Evolutionary conservation across 2,797 vertebrate genomes (phyloP).

Genomic region (Thamnophis elegans): DNA sequence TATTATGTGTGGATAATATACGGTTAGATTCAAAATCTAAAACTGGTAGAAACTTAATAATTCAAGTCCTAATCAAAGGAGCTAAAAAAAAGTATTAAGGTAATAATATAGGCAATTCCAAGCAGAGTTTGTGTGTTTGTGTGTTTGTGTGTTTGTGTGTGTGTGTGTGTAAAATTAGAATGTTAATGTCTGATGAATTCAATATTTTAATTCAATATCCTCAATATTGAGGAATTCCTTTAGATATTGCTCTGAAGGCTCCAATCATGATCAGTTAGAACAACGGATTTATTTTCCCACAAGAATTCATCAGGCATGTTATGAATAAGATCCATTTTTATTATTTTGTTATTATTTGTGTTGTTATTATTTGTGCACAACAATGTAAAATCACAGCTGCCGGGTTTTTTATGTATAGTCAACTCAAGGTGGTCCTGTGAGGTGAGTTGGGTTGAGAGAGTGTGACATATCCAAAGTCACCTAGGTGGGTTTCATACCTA

Average conservation of each 20-base stretch:
- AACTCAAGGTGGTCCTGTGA: background rate
- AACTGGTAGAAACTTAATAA: background rate
- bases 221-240: background rate
- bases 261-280: background rate
- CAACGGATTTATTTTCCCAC: background rate
- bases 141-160: too few species aligned
- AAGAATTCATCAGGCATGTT: background rate
- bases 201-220: background rate
- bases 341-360: too few species aligned
- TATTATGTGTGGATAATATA: background rate
- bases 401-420: too few species aligned
- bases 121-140: too few species aligned
- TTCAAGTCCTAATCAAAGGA: background rate
- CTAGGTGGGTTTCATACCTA: background rate
- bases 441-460: background rate
- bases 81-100: too few species aligned
- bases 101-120: too few species aligned
- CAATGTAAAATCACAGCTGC: too few species aligned
- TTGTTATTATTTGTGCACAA: too few species aligned
- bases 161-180: too few species aligned
- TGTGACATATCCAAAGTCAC: background rate
- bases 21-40: background rate
- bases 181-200: background rate
- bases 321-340: too few species aligned
- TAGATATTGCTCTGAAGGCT: background rate